phyloP scores from a whole-genome alignment of 2,888 invertebrate genomes.

The Pristionchus arcanus region DNA sequence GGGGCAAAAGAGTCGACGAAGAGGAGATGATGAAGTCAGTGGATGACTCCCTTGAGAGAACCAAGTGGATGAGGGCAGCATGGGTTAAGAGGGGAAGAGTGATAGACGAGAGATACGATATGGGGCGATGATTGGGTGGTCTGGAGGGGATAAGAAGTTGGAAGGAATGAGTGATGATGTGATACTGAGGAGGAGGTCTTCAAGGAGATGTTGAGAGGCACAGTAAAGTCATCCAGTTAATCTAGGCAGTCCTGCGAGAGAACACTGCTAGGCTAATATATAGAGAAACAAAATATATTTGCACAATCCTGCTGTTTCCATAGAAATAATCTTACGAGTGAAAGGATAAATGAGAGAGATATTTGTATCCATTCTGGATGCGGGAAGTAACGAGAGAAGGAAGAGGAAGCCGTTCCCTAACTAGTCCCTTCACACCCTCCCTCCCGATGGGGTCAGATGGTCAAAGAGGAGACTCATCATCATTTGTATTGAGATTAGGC shows the following conservation, averaged over 20 bases:
- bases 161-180: neutral
- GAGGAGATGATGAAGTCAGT: constrained; percentile 47
- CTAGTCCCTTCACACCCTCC: constrained; percentile 38
- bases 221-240: too few species aligned
- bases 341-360: too few species aligned
- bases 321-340: too few species aligned
- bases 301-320: too few species aligned
- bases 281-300: too few species aligned
- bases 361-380: neutral
- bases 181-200: neutral
- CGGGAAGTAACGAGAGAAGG: neutral
- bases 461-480: constrained; percentile 47
- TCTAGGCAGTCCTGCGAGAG: too few species aligned
- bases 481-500: constrained; percentile 47
- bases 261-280: too few species aligned
- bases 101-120: constrained; percentile 47
- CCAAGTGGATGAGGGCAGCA: neutral
- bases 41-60: constrained; percentile 36
- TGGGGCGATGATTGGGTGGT: constrained; percentile 32
- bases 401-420: constrained; percentile 37
- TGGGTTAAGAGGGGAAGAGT: constrained; percentile 20
- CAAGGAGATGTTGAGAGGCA: too few species aligned
- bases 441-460: constrained; percentile 30
- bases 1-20: constrained; percentile 10
- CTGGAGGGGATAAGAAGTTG: constrained; percentile 31